These are phyloP conservation scores for Cettia cetti DNA, from an alignment of 2,113 vertebrate species.

Conservation along the genomic window DNA sequence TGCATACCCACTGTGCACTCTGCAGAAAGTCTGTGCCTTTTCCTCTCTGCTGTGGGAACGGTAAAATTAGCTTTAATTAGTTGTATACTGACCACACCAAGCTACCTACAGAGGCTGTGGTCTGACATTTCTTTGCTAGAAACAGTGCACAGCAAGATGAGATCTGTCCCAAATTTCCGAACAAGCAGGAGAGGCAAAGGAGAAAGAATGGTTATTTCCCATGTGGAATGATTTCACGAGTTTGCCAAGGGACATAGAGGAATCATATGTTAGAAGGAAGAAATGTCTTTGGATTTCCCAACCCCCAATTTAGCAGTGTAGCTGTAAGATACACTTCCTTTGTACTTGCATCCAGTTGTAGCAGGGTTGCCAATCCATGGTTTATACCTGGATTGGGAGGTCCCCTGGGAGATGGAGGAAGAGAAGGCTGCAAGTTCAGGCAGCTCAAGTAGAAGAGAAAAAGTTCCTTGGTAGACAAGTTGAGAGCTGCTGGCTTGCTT, in stretches of 20 bases:
- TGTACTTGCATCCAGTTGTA: neutral
- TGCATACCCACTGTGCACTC: neutral
- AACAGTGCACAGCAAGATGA: neutral
- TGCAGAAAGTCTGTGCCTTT: neutral
- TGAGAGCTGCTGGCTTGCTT: neutral
- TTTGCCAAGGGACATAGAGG: neutral
- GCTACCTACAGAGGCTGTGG: neutral
- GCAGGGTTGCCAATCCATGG: neutral
- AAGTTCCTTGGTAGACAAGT: neutral
- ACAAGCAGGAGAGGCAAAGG: neutral
- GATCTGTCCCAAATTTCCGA: neutral
- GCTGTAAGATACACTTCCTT: neutral
- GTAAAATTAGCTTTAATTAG: neutral
- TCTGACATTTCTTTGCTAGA: neutral
- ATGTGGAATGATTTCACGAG: neutral
- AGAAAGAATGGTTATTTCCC: neutral
- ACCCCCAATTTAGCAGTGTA: neutral
- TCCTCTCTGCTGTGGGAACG: neutral
- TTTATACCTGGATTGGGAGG: neutral
- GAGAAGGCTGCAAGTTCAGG: neutral
- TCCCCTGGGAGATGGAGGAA: neutral
- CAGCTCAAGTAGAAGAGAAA: neutral
- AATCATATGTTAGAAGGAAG: neutral
- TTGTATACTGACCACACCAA: neutral
- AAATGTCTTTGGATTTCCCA: neutral